Evolutionary conservation across 2,888 invertebrate genomes (phyloP).

Genomic region (Empis stercorea): DNA sequence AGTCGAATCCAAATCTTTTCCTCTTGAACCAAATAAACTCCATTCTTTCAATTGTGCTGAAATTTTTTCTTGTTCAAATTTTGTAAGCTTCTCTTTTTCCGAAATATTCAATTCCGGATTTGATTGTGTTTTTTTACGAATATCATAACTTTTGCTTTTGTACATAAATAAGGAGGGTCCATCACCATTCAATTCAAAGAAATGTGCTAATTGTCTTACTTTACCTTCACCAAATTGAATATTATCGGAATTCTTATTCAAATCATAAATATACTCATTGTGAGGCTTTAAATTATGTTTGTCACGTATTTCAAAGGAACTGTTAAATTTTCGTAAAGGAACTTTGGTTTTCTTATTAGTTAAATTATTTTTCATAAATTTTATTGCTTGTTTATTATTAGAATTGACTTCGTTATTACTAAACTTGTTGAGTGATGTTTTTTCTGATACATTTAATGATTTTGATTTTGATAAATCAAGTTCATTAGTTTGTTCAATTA

Average conservation of each 20-base stretch:
- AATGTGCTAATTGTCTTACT: slow-evolving; percentile 56
- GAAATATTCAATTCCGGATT: slow-evolving; percentile 32
- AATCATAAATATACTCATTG: background rate
- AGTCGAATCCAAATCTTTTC: slow-evolving; percentile 18
- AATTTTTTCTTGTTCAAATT: slow-evolving; percentile 26
- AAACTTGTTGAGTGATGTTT: too few species aligned
- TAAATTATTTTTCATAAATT: background rate
- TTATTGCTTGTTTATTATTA: background rate
- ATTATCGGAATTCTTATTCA: slow-evolving; percentile 3
- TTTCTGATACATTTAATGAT: background rate
- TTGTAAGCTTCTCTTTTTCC: slow-evolving; percentile 17
- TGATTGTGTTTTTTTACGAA: slow-evolving; percentile 34
- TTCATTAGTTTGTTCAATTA: background rate
- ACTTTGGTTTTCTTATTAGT: slow-evolving; percentile 16
- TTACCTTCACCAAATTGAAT: slow-evolving; percentile 47
- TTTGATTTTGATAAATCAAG: background rate
- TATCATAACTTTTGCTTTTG: background rate
- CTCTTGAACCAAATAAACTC: slow-evolving; percentile 30
- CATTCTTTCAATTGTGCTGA: slow-evolving; percentile 33
- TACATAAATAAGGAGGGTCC: slow-evolving; percentile 4
- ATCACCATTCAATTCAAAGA: slow-evolving; percentile 40
- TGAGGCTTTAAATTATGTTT: background rate
- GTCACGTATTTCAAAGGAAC: slow-evolving; percentile 20
- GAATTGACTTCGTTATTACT: background rate
- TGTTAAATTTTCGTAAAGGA: slow-evolving; percentile 25